Evolutionary conservation across 1,140 invertebrate species (phyloP).

Genomic region (Aphis craccivora): DNA sequence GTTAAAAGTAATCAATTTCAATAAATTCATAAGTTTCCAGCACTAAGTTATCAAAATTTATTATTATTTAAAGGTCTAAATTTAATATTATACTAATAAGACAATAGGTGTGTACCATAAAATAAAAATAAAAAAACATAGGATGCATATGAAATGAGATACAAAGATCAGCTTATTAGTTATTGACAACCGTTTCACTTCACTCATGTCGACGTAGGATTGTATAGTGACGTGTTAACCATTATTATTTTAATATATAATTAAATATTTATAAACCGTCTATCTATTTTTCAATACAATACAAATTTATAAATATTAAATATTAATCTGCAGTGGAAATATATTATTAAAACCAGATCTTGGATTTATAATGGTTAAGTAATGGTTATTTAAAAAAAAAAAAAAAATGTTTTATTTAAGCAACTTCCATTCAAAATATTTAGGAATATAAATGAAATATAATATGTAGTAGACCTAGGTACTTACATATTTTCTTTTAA

Average conservation of each 20-base stretch:
- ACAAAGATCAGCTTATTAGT: too few species aligned
- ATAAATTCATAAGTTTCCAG: too few species aligned
- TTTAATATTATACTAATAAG: not conserved
- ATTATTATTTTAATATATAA: not conserved
- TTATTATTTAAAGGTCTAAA: not conserved
- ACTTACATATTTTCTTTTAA: not conserved
- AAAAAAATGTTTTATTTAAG: not conserved
- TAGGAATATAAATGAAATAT: not conserved
- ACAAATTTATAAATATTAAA: not conserved
- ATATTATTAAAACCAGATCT: not conserved
- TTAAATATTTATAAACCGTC: not conserved
- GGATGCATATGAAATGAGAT: too few species aligned
- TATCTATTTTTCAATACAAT: not conserved
- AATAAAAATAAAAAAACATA: too few species aligned
- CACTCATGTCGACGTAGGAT: not conserved
- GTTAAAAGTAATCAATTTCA: too few species aligned
- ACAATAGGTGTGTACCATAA: too few species aligned
- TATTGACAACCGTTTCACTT: not conserved
- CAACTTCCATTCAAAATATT: not conserved
- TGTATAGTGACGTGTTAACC: too few species aligned
- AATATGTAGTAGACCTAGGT: not conserved
- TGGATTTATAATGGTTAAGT: not conserved
- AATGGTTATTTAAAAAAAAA: not conserved
- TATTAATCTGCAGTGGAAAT: not conserved
- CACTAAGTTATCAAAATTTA: too few species aligned